Conservation (phyloP, 2,113 vertebrate genomes). For the Helogale parvula region DNA sequence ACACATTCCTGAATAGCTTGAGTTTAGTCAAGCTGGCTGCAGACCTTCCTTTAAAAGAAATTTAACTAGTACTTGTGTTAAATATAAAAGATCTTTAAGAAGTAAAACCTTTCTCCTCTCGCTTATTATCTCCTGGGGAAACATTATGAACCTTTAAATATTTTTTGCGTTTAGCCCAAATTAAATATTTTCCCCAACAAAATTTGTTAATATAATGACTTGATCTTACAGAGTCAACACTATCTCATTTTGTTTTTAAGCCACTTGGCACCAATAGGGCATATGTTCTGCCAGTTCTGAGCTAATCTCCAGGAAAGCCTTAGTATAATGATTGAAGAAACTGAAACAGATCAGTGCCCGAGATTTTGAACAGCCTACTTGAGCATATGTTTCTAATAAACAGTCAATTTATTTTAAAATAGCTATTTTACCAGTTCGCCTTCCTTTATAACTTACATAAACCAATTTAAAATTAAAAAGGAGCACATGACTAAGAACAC, state of each 20-base stretch:
- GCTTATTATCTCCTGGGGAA: neutral
- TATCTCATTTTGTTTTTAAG: conserved; percentile 70
- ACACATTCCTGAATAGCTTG: neutral
- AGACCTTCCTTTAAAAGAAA: neutral
- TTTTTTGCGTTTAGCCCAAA: conserved; percentile 8
- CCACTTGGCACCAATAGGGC: conserved; percentile 63
- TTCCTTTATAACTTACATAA: conserved; percentile 21
- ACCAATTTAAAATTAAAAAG: neutral
- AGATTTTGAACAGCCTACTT: conserved; percentile 39
- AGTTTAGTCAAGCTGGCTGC: neutral
- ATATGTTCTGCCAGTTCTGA: conserved; percentile 72
- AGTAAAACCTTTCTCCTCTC: neutral
- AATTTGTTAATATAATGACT: conserved; percentile 4
- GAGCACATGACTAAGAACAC: neutral
- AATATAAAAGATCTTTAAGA: neutral
- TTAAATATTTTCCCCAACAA: conserved; percentile 28
- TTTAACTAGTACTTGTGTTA: neutral
- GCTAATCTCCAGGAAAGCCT: conserved; percentile 76
- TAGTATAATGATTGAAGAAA: conserved; percentile 71
- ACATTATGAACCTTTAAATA: neutral
- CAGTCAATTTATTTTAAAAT: conserved; percentile 28
- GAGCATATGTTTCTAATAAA: conserved; percentile 56
- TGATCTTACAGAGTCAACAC: conserved; percentile 38
- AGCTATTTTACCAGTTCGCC: neutral
- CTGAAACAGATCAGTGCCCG: conserved; percentile 56